These are phyloP conservation scores for Scytalopus superciliaris DNA, from an alignment of 2,113 vertebrate species.

Conservation along the genomic window DNA sequence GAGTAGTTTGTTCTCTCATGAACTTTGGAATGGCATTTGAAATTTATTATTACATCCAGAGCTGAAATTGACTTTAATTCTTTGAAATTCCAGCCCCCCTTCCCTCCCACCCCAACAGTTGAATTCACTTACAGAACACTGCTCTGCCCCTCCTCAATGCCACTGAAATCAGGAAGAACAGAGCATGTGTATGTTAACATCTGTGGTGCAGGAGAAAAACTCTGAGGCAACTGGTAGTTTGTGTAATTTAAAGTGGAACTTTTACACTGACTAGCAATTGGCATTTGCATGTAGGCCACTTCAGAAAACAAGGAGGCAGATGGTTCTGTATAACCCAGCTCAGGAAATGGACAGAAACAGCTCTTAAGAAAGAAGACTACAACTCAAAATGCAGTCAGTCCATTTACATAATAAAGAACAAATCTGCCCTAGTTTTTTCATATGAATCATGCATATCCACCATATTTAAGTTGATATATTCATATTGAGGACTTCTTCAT, in stretches of 20 bases:
- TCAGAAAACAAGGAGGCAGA: background rate
- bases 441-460: background rate
- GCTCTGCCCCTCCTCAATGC: background rate
- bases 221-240: background rate
- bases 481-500: background rate
- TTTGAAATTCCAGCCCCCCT: background rate
- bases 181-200: background rate
- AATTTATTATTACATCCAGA: background rate
- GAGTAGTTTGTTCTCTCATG: background rate
- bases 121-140: background rate
- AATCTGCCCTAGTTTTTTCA: background rate
- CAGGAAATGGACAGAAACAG: background rate
- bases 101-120: background rate
- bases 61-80: background rate
- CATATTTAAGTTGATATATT: background rate
- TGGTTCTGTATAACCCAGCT: background rate
- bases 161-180: background rate
- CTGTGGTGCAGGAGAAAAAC: background rate
- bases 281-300: background rate
- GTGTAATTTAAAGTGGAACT: background rate
- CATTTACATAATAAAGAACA: background rate
- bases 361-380: background rate
- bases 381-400: background rate
- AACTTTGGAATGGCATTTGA: background rate
- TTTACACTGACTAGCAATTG: background rate